Evolutionary conservation across 2,113 vertebrate species (phyloP).

Genomic region (Gnathonemus echidnorhynchus): DNA sequence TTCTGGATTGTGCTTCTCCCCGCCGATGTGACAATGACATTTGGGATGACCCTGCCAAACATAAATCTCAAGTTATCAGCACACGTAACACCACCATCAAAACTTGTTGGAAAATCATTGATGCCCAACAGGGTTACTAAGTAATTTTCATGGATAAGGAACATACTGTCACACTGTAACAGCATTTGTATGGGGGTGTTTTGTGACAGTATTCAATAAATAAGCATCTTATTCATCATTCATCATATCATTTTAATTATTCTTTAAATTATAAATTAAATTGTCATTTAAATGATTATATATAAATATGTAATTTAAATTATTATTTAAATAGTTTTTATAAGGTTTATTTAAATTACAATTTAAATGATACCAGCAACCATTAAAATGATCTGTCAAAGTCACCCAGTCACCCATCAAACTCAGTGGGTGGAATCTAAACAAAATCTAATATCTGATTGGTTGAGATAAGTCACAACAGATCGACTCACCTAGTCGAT

Average conservation of each 20-base stretch:
- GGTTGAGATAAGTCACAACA: background rate
- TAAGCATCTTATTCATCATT: background rate
- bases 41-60: background rate
- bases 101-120: background rate
- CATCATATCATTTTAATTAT: background rate
- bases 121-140: background rate
- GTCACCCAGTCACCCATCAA: background rate
- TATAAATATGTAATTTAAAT: background rate
- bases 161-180: background rate
- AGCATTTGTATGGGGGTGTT: background rate
- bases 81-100: background rate
- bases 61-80: background rate
- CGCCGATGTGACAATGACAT: no score
- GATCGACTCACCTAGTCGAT: background rate
- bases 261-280: background rate
- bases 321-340: background rate
- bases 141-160: background rate
- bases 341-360: background rate
- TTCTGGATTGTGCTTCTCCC: no score
- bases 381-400: background rate
- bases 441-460: background rate
- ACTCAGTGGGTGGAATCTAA: background rate
- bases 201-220: background rate
- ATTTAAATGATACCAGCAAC: background rate
- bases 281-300: background rate